A percentile compares a stretch with the other conserved stretches of the same genome.
Conservation (phyloP, 2,797 vertebrate species). For the Parambassis ranga region DNA sequence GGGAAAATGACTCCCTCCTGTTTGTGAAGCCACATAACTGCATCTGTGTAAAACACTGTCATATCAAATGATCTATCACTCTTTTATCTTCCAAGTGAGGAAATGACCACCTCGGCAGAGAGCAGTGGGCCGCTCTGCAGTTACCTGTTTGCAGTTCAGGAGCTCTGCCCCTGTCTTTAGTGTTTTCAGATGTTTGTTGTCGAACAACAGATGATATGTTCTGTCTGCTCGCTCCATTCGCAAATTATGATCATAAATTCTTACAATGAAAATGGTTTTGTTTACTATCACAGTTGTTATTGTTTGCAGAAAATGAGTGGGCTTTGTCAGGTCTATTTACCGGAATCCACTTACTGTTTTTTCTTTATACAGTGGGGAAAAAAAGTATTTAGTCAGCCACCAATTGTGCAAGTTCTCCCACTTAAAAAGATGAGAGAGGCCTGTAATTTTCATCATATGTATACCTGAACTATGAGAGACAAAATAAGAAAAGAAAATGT, state of each 20-base stretch:
- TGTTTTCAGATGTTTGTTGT: conserved; percentile 12
- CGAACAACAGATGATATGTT: not conserved
- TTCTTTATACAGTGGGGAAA: too few relatives aligned
- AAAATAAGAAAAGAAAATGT: too few relatives aligned
- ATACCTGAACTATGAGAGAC: too few relatives aligned
- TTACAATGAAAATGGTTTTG: not conserved
- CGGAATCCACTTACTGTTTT: not conserved
- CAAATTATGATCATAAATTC: not conserved
- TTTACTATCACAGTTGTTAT: not conserved
- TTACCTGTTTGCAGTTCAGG: conserved; percentile 10
- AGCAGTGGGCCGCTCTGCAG: conserved; percentile 19
- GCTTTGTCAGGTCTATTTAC: not conserved
- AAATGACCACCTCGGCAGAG: conserved; percentile 38
- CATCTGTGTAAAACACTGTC: conserved; percentile 38
- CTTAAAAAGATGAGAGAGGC: too few relatives aligned
- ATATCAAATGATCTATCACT: conserved; percentile 50
- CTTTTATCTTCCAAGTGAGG: conserved; percentile 46
- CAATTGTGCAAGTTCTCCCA: too few relatives aligned
- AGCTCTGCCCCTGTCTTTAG: not conserved
- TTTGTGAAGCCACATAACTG: conserved; percentile 44
- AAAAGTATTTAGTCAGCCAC: too few relatives aligned
- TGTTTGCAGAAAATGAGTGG: not conserved
- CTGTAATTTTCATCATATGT: too few relatives aligned
- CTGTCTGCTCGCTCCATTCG: not conserved
- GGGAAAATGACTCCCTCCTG: conserved; percentile 49